Conservation (phyloP, 2,113 vertebrate species). For the Xenopus tropicalis region UCB_Xtro_10.0 CM004445.2:63500001-63500500, state of each 20-base stretch:
- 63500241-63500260: conserved; percentile 50
- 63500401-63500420: neutral
- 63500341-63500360: conserved; percentile 23
- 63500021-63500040: too few species aligned
- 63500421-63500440: too few species aligned
- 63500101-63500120: too few species aligned
- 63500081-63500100: too few species aligned
- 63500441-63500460: too few species aligned
- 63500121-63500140: too few species aligned
- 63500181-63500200: conserved; percentile 10
- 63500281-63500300: conserved; percentile 52
- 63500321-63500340: conserved; percentile 54
- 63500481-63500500: too few species aligned
- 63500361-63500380: conserved; percentile 8
- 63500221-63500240: conserved; percentile 10
- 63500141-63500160: neutral
- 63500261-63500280: conserved; percentile 54
- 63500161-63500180: conserved; percentile 8
- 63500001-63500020: too few species aligned
- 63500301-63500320: conserved; percentile 55
- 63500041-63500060: too few species aligned
- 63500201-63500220: conserved; percentile 13
- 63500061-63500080: too few species aligned
- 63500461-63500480: too few species aligned
- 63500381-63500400: neutral